These are phyloP conservation scores for Pollenia angustigena DNA, from an alignment of 2,888 invertebrate genomes.

Conservation along the genomic window DNA sequence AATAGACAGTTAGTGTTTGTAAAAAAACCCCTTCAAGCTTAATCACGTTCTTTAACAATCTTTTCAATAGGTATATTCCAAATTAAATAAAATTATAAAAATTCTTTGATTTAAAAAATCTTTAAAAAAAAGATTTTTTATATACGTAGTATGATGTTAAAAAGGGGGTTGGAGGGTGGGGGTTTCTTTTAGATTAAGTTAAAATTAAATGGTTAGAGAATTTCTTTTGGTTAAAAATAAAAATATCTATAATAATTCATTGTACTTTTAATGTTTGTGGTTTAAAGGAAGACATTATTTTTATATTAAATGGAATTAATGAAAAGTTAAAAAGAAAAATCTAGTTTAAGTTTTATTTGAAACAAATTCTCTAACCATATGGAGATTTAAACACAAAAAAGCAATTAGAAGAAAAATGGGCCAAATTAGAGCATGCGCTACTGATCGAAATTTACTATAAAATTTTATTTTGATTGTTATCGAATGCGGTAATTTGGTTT, in stretches of 20 bases:
- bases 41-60: neutral
- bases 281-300: constrained; percentile 59
- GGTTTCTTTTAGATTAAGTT: neutral
- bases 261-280: constrained; percentile 46
- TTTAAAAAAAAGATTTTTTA: constrained; percentile 4
- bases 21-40: neutral
- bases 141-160: constrained; percentile 6
- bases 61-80: neutral
- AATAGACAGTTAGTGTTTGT: too few species aligned
- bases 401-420: constrained; percentile 21
- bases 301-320: constrained; percentile 10
- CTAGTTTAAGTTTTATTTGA: neutral
- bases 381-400: neutral
- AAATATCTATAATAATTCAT: constrained; percentile 35
- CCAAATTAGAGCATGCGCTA: neutral
- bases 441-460: too few species aligned
- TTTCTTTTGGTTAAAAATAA: constrained; percentile 6
- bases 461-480: too few species aligned
- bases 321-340: neutral
- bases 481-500: too few species aligned
- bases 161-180: neutral
- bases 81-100: constrained; percentile 18
- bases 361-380: constrained; percentile 50
- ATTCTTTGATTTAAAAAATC: constrained; percentile 3
- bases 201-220: constrained; percentile 58